Evolutionary conservation across 2,797 vertebrate genomes (phyloP), one percentile per base, ranked within the genome.

Genomic region (Sebastes hopkinsi): DNA sequence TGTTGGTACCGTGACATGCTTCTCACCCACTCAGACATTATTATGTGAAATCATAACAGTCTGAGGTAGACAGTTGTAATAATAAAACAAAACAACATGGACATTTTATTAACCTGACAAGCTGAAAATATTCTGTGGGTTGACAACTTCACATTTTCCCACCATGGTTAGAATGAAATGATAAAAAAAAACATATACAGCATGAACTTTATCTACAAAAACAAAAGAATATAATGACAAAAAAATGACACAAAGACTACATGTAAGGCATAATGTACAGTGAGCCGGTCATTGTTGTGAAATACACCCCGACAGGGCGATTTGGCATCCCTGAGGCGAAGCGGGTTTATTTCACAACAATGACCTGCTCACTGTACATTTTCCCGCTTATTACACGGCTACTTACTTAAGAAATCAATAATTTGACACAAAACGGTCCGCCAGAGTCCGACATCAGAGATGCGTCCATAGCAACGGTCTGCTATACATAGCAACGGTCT

Each of bases 11-110:
- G 6, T 61, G 66, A 68, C 11, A 22, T 55, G 46, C 34, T 29
- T 46, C 52, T 72, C 25, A 50, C 36, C 70, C 66, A 73, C 59
- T 72, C 29, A 72, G 1, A 81, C 29, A 22, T 60, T 36, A 20
- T 62, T 29, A 69, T 18, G 25, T 66, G 6, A 75, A 55, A 50
- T 3, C 2, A 22, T 12, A 23, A 56, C 71, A 58, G 25, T 67
- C n/a, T 71, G 42, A 70, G 36, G 8, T 6, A 20, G 18, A 66
- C 16, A 50, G 18, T 18, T 14, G 18, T 38, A 23, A 18, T 8
- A 42, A 55, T 46, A 74, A 74, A 42, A 34, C 14, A 5, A 14
- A 75, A 46, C 30, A n/a, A 50, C 12, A 22, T 58, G 16, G 5
- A 11, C 13, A 46, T 62, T 32, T 42, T 58, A 29, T 46, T 18